phyloP scores from a whole-genome alignment of 2,113 vertebrate genomes.

The Empidonax traillii region DNA sequence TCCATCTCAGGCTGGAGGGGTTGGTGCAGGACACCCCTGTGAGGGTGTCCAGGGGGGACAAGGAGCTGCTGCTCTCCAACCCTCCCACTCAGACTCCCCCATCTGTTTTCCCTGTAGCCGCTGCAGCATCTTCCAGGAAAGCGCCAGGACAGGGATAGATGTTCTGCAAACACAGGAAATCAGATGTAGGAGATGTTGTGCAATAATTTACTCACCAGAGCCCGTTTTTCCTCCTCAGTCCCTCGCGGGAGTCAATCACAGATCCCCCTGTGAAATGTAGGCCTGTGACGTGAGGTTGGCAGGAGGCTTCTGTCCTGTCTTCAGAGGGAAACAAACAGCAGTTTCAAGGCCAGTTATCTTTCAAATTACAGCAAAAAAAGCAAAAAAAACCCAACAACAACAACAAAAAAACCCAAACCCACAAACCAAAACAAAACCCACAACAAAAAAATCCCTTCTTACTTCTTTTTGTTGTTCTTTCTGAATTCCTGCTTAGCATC shows the following conservation, averaged over 20 bases:
- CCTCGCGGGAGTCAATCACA: not conserved
- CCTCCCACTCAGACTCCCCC: not conserved
- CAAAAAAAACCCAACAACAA: no score
- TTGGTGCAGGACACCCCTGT: not conserved
- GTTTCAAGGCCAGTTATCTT: not conserved
- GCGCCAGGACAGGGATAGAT: not conserved
- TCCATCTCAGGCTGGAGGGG: not conserved
- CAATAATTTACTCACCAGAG: not conserved
- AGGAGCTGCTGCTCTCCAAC: not conserved
- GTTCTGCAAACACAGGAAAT: not conserved
- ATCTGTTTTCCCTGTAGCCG: not conserved
- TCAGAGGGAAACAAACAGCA: not conserved
- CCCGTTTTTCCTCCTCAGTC: not conserved
- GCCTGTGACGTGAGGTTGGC: not conserved
- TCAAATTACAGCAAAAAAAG: not conserved
- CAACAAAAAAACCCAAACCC: accelerated
- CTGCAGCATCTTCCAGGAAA: not conserved
- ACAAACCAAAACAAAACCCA: no score
- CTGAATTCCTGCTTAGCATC: not conserved
- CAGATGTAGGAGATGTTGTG: not conserved
- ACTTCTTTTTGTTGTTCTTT: not conserved
- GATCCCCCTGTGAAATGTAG: not conserved
- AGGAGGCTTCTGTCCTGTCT: not conserved
- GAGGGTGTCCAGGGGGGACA: accelerated
- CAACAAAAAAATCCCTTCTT: no score